Evolutionary conservation across 2,888 invertebrate genomes (phyloP).

Genomic region (Hemistola chrysoprasaria): DNA sequence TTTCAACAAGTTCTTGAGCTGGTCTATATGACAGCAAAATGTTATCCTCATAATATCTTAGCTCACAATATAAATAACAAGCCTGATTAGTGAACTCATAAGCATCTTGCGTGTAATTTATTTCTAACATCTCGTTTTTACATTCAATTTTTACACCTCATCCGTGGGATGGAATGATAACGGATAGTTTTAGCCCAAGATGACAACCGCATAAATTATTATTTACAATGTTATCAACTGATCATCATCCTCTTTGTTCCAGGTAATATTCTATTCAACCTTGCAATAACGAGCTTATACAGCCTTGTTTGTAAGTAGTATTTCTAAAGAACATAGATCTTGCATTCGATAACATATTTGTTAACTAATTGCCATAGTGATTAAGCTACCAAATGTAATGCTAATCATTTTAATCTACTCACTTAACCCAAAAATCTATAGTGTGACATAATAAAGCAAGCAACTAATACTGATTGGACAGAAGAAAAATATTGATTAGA

Average conservation of each 20-base stretch:
- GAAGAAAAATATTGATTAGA: too few species aligned
- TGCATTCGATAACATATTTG: slow-evolving; percentile 1
- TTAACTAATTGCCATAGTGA: not conserved
- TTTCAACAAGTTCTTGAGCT: too few species aligned
- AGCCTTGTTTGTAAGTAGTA: slow-evolving; percentile 8
- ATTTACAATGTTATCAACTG: slow-evolving; percentile 15
- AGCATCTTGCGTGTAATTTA: slow-evolving; percentile 8
- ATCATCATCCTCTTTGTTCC: slow-evolving; percentile 25
- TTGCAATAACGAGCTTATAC: slow-evolving; percentile 13
- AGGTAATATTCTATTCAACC: slow-evolving; percentile 26
- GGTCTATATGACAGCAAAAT: slow-evolving; percentile 3
- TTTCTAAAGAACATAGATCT: slow-evolving; percentile 5
- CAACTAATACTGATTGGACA: too few species aligned
- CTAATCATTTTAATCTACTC: too few species aligned
- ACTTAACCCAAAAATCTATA: too few species aligned
- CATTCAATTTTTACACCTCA: slow-evolving; percentile 3
- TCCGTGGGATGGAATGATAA: slow-evolving; percentile 9
- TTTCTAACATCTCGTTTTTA: slow-evolving; percentile 5
- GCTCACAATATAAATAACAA: too few species aligned
- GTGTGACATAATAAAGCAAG: too few species aligned
- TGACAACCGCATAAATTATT: slow-evolving; percentile 9
- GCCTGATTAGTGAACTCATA: too few species aligned
- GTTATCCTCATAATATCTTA: slow-evolving; percentile 10
- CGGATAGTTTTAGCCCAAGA: slow-evolving; percentile 11
- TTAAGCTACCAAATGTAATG: too few species aligned